Percentiles rank a stretch among this genome's conserved stretches.
phyloP scores from a whole-genome alignment of 2,113 vertebrate species.

The Thoracochromis brauschi region DNA sequence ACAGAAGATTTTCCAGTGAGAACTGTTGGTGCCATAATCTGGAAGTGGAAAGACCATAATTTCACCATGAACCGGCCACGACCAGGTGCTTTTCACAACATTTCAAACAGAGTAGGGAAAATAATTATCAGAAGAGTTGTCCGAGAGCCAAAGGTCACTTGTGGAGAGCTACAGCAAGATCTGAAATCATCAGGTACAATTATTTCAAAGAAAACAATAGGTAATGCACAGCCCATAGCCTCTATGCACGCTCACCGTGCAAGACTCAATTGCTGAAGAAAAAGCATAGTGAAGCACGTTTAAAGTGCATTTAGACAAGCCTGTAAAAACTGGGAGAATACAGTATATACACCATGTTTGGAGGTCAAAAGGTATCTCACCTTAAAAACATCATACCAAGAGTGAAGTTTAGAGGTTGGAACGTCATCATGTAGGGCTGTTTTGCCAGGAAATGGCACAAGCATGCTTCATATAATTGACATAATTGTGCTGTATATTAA shows the following conservation, averaged over 20 bases:
- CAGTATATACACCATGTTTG: rapidly evolving
- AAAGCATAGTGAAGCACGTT: rapidly evolving
- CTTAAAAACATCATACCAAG: neutral
- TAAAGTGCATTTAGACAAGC: neutral
- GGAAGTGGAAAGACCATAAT: rapidly evolving
- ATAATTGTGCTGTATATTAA: neutral
- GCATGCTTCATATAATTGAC: neutral
- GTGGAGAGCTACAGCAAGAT: rapidly evolving
- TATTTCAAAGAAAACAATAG: neutral
- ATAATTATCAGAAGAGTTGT: neutral
- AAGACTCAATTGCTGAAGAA: neutral
- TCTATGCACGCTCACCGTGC: neutral
- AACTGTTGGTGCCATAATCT: neutral
- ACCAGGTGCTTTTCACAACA: neutral
- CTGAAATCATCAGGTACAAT: neutral
- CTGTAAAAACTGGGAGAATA: neutral
- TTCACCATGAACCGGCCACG: neutral
- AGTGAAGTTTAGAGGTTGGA: neutral
- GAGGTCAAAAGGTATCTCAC: neutral
- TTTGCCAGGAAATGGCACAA: neutral
- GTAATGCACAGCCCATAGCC: neutral
- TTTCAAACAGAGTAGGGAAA: neutral
- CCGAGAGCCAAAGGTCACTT: neutral
- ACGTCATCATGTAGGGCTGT: rapidly evolving
- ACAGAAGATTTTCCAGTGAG: neutral